These are phyloP conservation scores for Caenorhabditis parvicauda DNA, from an alignment of 2,888 invertebrate genomes.

Conservation along the genomic window DNA sequence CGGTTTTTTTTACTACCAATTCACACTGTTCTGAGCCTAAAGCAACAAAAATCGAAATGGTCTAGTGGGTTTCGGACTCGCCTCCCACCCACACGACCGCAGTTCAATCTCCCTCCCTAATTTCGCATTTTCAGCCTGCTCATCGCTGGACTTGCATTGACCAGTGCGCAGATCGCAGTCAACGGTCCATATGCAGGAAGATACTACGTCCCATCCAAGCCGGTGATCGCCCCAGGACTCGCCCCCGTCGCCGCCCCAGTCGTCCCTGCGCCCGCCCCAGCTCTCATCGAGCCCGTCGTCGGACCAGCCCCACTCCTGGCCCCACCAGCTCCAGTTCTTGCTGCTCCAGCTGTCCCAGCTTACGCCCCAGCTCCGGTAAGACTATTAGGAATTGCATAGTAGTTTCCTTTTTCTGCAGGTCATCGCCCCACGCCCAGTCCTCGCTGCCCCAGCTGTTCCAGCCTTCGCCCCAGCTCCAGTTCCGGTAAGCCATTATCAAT, in stretches of 20 bases:
- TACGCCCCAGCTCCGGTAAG: conserved; percentile 25
- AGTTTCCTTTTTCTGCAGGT: conserved; percentile 13
- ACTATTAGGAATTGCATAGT: too few species aligned
- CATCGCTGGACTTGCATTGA: conserved; percentile 31
- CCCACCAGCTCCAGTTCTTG: conserved; percentile 20
- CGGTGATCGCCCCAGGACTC: conserved; percentile 36
- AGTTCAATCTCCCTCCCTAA: background rate
- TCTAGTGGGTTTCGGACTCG: too few species aligned
- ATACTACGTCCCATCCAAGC: conserved; percentile 40
- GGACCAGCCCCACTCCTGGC: conserved; percentile 16
- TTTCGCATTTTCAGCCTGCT: conserved; percentile 25
- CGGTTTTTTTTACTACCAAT: too few species aligned
- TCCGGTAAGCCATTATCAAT: too few species aligned
- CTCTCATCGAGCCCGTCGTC: conserved; percentile 9
- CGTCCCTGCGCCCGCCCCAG: conserved; percentile 24
- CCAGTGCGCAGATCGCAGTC: conserved; percentile 35
- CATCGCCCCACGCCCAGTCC: conserved; percentile 22
- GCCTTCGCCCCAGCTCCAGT: conserved; percentile 15
- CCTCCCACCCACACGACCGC: too few species aligned
- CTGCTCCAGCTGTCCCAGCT: conserved; percentile 21
- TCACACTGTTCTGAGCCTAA: too few species aligned
- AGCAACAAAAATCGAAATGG: too few species aligned
- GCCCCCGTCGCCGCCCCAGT: conserved; percentile 31
- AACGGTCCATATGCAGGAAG: conserved; percentile 41
- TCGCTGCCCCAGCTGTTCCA: conserved; percentile 25